Evolutionary conservation across 2,797 vertebrate species (phyloP), one percentile per base, ranked within the genome.

Genomic region (Ispidina picta): DNA sequence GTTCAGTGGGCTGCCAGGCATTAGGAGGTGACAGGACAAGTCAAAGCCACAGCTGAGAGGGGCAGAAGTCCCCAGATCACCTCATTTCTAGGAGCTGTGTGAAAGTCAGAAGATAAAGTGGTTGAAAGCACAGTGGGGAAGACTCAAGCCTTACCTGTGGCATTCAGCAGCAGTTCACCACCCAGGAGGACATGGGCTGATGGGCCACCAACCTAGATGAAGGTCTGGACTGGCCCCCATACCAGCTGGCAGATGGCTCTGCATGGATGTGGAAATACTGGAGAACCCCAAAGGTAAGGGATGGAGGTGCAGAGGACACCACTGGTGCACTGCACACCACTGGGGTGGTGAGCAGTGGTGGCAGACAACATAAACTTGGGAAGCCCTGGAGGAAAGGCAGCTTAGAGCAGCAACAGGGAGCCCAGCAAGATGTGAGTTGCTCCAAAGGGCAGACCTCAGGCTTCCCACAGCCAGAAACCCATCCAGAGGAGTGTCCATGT

Each of bases 401-500:
- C 37, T 21, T 15, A 55, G n/a, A 33, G 63, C 46, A n/a, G 65
- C 72, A 26, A 12, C 18, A 22, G 33, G 29, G 41, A 20, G 51
- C 14, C 31, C 35, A 52, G 23, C 6, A 8, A 21, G 52, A 10
- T 0, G 12, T 0, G 18, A 83, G 20, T n/a, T 78, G 39, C 51
- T 86, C 60, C 51, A 9, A 2, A 6, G n/a, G 44, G 18, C 0
- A 2, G 17, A 70, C 11, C 58, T 51, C 1, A 1, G 28, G 12
- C 7, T 10, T 56, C 56, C 60, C 7, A 2, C 22, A 28, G 35
- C 37, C 56, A 35, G 20, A 23, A 18, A 18, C 33, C 69, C 7
- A 1, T 16, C n/a, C 56, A 2, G 12, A 62, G 46, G 18, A 37
- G 46, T 25, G 6, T 15, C 65, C 35, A 1, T 1, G 1, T 2